These are phyloP conservation scores for Coendou prehensilis DNA, from an alignment of 2,797 vertebrate genomes.

Conservation along the genomic window DNA sequence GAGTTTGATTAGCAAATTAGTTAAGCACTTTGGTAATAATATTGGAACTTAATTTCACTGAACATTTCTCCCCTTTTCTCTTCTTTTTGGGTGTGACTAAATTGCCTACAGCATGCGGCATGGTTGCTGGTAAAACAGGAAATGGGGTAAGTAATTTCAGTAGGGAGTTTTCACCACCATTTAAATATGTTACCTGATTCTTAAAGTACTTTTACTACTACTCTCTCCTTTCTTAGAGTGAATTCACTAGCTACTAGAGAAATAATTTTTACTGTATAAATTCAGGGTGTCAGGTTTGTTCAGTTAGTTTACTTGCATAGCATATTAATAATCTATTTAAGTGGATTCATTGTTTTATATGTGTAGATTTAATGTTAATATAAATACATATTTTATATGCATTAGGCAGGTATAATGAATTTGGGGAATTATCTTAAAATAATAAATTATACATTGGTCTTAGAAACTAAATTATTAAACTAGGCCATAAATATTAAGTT, in stretches of 20 bases:
- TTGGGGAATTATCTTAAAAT: conserved; percentile 67
- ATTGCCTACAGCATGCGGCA: conserved; percentile 88
- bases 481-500: conserved; percentile 20
- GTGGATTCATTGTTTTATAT: conserved; percentile 31
- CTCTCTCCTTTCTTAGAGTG: conserved; percentile 27
- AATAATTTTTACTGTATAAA: conserved; percentile 64
- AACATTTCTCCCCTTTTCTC: conserved; percentile 69
- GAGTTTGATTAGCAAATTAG: conserved; percentile 74
- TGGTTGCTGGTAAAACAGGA: conserved; percentile 92
- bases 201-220: conserved; percentile 76
- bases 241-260: conserved; percentile 73
- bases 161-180: conserved; percentile 79
- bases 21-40: conserved; percentile 65
- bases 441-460: conserved; percentile 61
- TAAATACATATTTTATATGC: conserved; percentile 26
- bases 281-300: conserved; percentile 60
- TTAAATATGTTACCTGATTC: conserved; percentile 77
- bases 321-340: conserved; percentile 46
- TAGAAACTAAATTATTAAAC: conserved; percentile 67
- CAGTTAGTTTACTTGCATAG: conserved; percentile 54
- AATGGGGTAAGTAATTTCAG: conserved; percentile 90
- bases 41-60: conserved; percentile 81
- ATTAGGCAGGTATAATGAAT: conserved; percentile 31
- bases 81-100: conserved; percentile 85
- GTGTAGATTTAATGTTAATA: conserved; percentile 42